Evolutionary conservation across 2,797 vertebrate genomes (phyloP).

Genomic region (Gadopsis bispinosus): DNA sequence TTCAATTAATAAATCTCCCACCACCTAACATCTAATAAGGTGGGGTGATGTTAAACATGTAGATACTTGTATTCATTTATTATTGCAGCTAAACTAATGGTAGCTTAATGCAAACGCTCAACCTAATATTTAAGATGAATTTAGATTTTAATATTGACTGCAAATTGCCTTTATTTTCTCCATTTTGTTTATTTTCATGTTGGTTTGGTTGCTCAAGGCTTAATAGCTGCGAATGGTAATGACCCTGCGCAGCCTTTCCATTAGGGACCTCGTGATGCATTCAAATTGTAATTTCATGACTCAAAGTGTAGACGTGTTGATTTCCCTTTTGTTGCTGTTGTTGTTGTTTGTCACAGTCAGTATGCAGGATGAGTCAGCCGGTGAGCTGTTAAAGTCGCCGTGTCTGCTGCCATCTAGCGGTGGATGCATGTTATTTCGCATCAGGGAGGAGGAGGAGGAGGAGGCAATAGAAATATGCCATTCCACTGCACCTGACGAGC

Average conservation of each 20-base stretch:
- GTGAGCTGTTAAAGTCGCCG: not conserved
- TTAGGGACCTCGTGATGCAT: not conserved
- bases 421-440: accelerated
- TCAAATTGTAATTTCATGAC: constrained; percentile 18
- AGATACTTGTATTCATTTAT: not conserved
- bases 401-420: constrained; percentile 72
- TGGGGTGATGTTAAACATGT: not conserved
- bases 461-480: constrained; percentile 34
- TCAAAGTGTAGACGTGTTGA: not conserved
- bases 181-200: not conserved
- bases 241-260: not conserved
- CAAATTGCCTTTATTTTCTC: not conserved
- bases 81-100: not conserved
- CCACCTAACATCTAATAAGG: not conserved
- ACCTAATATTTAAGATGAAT: not conserved
- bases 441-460: constrained; percentile 49
- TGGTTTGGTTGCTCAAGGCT: not conserved
- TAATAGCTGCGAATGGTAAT: not conserved
- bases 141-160: not conserved
- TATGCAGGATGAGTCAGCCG: constrained; percentile 40
- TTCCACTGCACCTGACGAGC: constrained; percentile 64
- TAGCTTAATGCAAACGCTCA: not conserved
- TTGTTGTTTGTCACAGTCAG: constrained; percentile 18
- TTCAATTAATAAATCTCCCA: not conserved
- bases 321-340: too few species aligned